A percentile compares a stretch with the other conserved stretches of the same genome.
Evolutionary conservation across 2,797 vertebrate genomes (phyloP).

Genomic region (Choloepus didactylus): DNA sequence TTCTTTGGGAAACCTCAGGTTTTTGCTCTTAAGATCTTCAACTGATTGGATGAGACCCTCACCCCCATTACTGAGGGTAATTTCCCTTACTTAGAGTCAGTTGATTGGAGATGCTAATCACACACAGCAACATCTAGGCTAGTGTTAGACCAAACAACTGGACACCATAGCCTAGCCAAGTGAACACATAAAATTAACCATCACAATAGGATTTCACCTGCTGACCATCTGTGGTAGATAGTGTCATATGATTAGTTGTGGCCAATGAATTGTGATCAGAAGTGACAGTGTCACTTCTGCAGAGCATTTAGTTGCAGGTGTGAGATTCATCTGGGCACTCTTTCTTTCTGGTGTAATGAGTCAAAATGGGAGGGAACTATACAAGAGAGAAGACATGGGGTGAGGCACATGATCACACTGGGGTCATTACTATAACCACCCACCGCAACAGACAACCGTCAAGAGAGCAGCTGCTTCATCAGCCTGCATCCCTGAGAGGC

Average conservation of each 20-base stretch:
- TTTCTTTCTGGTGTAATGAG: background rate
- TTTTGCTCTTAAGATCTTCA: no score
- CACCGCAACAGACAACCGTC: no score
- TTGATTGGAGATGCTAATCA: no score
- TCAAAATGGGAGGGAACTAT: background rate
- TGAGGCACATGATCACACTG: background rate
- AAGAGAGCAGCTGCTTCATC: no score
- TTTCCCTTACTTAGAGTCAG: no score
- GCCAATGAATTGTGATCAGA: background rate
- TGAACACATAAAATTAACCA: no score
- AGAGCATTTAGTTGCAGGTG: background rate
- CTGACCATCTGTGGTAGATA: background rate
- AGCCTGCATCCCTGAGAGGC: background rate
- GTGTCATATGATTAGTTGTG: background rate
- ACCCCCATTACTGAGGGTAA: no score
- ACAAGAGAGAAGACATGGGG: fast-evolving
- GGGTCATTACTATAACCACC: background rate
- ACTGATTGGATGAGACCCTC: no score
- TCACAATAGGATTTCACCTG: background rate
- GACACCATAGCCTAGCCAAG: no score
- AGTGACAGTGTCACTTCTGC: background rate
- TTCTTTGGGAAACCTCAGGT: no score
- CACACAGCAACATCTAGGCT: no score
- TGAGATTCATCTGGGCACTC: background rate
- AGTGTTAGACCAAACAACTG: no score